phyloP scores from a whole-genome alignment of 2,797 vertebrate species.

The Siniperca scherzeri region DNA sequence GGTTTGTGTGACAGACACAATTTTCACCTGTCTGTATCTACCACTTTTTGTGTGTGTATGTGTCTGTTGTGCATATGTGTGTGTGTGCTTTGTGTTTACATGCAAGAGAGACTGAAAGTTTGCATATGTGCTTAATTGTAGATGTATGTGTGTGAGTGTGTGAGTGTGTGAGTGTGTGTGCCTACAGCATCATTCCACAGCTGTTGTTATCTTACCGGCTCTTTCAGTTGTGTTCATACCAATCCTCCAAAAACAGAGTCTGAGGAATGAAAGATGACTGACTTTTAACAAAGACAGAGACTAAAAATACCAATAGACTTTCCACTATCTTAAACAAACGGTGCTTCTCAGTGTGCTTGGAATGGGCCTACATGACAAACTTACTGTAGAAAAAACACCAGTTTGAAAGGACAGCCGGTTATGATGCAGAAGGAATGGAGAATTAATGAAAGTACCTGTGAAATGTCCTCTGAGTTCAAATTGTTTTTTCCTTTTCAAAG shows the following conservation, averaged over 20 bases:
- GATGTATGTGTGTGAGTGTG: conserved; percentile 31
- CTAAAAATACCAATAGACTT: conserved; percentile 24
- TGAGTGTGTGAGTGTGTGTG: conserved; percentile 37
- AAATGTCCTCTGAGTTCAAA: not conserved
- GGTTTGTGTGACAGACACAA: conserved; percentile 21
- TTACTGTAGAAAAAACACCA: not conserved
- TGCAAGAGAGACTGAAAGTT: not conserved
- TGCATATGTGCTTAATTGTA: not conserved
- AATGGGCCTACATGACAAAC: not conserved
- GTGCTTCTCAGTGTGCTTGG: not conserved
- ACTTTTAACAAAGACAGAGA: conserved; percentile 19
- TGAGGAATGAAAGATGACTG: conserved; percentile 32
- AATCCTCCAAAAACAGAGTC: conserved; percentile 12
- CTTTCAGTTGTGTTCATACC: conserved; percentile 23
- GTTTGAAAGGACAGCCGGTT: not conserved
- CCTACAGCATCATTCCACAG: conserved; percentile 33
- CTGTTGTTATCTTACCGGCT: conserved; percentile 29
- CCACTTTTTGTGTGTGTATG: conserved; percentile 4
- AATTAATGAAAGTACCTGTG: not conserved
- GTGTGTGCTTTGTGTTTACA: not conserved
- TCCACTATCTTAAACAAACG: conserved; percentile 16
- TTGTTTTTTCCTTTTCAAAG: not conserved
- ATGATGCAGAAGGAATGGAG: not conserved
- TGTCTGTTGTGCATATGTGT: conserved; percentile 3
- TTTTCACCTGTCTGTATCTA: conserved; percentile 38